Base-by-base conservation (phyloP, 2,797 vertebrate genomes). In the Halcyon smyrnensis region DNA sequence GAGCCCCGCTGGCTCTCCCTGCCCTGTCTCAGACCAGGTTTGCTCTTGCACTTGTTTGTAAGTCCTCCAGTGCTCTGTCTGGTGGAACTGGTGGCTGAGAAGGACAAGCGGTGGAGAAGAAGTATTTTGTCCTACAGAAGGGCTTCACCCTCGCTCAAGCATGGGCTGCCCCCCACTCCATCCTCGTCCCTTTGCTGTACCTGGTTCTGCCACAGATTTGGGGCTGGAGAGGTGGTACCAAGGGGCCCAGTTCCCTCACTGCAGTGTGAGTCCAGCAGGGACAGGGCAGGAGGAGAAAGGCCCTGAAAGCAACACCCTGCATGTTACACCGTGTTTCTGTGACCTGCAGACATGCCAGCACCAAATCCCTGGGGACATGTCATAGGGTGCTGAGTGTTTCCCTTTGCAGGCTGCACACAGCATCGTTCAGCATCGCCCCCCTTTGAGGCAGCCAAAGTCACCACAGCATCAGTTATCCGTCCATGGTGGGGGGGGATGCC, bases 271-370 rank as follows among this genome's bases (percentile, higher is more conserved):
- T 32, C 46, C 23, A n/a, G 60, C 32, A 54, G 50, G 69, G 51
- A 9, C 23, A 27, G 62, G 65, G 23, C 23, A 57, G 41, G 39
- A 41, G 51, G 34, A 46, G 50, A 65, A 46, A 36, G 17, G 11
- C 43, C 70, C 25, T 56, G 62, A 25, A 77, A 51, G 48, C 53
- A 48, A 5, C 64, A 30, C 24, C 4, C 34, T 46, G 28, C 2
- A 3, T 36, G 21, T 54, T 45, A 12, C 30, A 10, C 12, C 27
- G 32, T 0, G 0, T 74, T 83, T 48, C 36, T 62, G 71, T 39
- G 45, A 54, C 43, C 71, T 84, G 27, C 32, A n/a, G n/a, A 8
- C 16, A 1, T 8, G 18, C 57, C 13, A 23, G 64, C 36, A 37
- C 64, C 68, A 43, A 65, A 51, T 43, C 24, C 30, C 27, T 64